Conservation (phyloP, 2,113 vertebrate species). For the Megaptera novaeangliae region DNA sequence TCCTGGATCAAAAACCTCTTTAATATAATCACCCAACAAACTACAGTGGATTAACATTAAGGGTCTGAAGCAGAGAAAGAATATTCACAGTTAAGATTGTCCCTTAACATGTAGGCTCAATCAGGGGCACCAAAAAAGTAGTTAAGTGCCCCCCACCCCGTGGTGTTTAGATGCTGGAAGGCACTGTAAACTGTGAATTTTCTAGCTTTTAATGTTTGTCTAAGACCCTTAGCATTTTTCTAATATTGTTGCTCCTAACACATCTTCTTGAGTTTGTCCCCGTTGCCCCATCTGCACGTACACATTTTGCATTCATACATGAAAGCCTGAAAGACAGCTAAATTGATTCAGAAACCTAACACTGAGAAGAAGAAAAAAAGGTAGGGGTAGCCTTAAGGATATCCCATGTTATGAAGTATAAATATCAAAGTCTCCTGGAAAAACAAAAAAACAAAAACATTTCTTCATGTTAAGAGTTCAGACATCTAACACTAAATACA, state of each 20-base stretch:
- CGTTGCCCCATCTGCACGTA: neutral
- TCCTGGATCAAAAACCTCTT: conserved; percentile 49
- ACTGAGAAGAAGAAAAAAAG: neutral
- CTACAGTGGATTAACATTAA: neutral
- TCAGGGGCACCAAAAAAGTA: conserved; percentile 42
- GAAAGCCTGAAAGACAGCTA: conserved; percentile 33
- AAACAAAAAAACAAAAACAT: neutral
- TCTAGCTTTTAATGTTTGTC: conserved; percentile 44
- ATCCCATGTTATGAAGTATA: neutral
- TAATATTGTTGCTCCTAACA: conserved; percentile 37
- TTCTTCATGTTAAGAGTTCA: conserved; percentile 5
- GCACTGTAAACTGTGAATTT: conserved; percentile 40
- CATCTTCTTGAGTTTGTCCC: conserved; percentile 40
- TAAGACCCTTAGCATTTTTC: conserved; percentile 30
- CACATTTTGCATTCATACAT: conserved; percentile 18
- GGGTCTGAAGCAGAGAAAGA: conserved; percentile 29
- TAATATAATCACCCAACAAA: conserved; percentile 56
- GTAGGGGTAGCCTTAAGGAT: neutral
- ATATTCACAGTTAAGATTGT: conserved; percentile 58
- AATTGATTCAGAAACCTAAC: conserved; percentile 46
- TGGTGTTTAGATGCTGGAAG: conserved; percentile 40
- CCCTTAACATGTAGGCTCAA: conserved; percentile 18
- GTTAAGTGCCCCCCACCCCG: neutral
- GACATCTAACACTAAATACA: neutral
- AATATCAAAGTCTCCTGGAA: conserved; percentile 21